Evolutionary conservation across 2,113 vertebrate species (phyloP).

Genomic region (Dromiciops gliroides): DNA sequence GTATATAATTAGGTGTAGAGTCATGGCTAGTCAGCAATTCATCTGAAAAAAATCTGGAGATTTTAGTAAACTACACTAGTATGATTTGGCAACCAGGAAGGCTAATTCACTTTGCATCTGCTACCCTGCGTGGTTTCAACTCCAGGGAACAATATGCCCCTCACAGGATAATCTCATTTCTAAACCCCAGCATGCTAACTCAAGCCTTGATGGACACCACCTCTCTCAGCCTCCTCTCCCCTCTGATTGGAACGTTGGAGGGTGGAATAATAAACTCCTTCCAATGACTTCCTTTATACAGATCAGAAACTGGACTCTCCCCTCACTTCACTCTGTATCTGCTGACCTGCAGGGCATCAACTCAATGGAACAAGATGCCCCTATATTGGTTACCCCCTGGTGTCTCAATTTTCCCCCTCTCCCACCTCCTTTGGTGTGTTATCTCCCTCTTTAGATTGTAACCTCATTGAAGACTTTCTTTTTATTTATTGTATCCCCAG

Average conservation of each 20-base stretch:
- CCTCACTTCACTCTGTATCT: neutral
- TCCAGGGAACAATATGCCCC: too few relatives aligned
- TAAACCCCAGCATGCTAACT: neutral
- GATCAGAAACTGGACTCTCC: neutral
- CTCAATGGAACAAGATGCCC: neutral
- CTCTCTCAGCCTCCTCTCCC: neutral
- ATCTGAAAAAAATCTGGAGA: too few relatives aligned
- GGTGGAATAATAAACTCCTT: too few relatives aligned
- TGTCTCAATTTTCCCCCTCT: neutral
- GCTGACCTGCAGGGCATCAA: neutral
- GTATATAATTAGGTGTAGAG: too few relatives aligned
- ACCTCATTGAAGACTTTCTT: neutral
- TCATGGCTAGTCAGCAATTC: too few relatives aligned
- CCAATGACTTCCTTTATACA: too few relatives aligned
- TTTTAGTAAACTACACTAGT: too few relatives aligned
- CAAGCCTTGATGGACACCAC: neutral
- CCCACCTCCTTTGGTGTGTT: neutral
- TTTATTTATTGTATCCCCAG: neutral
- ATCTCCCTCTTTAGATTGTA: too few relatives aligned
- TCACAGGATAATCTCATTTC: neutral
- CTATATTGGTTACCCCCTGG: neutral
- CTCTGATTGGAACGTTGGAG: neutral
- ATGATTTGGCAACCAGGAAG: too few relatives aligned
- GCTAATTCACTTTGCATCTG: too few relatives aligned
- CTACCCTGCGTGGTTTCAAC: neutral